A percentile compares a stretch with the other conserved stretches of the same genome.
phyloP scores from a whole-genome alignment of 2,888 invertebrate species.

The Micoletzkya japonica region DNA sequence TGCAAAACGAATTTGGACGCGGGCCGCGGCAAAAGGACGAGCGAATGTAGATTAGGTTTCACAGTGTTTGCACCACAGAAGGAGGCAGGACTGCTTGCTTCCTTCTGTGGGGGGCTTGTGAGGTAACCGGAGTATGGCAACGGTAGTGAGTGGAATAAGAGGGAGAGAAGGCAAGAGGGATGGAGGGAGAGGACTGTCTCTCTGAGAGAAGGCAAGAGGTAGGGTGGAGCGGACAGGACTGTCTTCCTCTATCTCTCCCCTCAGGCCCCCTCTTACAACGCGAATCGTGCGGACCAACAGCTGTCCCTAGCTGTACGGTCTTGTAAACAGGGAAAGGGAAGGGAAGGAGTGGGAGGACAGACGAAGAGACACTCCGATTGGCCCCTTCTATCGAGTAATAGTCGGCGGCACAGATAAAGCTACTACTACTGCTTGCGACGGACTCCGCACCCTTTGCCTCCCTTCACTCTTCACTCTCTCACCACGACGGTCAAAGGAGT shows the following conservation, averaged over 20 bases:
- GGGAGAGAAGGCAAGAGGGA: neutral
- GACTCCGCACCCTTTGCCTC: no score
- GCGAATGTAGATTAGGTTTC: conserved; percentile 26
- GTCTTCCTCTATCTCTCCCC: no score
- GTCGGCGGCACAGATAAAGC: no score
- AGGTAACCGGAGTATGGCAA: neutral
- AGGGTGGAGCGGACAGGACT: conserved; percentile 1
- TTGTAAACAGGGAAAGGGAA: no score
- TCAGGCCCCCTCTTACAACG: conserved; percentile 13
- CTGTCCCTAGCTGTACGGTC: no score
- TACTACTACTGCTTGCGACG: no score
- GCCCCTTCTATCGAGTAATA: no score
- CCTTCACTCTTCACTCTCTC: no score
- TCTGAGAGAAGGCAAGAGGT: neutral
- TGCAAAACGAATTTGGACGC: conserved; percentile 27
- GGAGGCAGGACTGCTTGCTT: neutral
- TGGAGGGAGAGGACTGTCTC: neutral
- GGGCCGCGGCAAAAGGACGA: neutral
- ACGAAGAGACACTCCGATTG: no score
- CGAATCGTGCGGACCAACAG: no score
- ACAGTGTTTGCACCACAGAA: conserved; percentile 5
- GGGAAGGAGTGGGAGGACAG: no score
- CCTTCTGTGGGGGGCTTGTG: neutral
- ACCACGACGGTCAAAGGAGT: no score
- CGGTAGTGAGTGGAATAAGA: neutral